Percentiles rank a stretch among this genome's conserved stretches.
These are phyloP conservation scores for Drosophila equinoxialis DNA, from an alignment of 1,140 invertebrate species.

Conservation along the genomic window DNA sequence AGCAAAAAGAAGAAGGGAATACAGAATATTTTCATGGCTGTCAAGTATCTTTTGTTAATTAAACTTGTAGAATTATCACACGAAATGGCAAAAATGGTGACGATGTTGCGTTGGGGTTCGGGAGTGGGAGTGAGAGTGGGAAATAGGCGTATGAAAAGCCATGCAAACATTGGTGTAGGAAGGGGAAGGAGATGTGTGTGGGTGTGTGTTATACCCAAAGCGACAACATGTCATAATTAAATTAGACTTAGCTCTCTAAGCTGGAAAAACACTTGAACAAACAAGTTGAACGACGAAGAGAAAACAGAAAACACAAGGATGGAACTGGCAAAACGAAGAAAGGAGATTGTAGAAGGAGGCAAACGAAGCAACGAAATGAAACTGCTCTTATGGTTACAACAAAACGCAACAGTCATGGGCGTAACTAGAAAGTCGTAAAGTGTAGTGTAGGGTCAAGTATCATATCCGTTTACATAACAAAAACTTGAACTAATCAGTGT, in stretches of 20 bases:
- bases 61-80: slow-evolving; percentile 81
- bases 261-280: slow-evolving; percentile 71
- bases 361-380: neutral
- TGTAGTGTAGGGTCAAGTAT: too few species aligned
- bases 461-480: too few species aligned
- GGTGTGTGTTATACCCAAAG: slow-evolving; percentile 30
- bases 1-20: slow-evolving; percentile 11
- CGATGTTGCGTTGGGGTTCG: neutral
- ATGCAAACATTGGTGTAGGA: too few species aligned
- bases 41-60: slow-evolving; percentile 82
- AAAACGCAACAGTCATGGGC: neutral
- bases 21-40: slow-evolving; percentile 52
- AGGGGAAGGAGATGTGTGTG: neutral
- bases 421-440: neutral
- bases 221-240: slow-evolving; percentile 79
- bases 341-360: neutral
- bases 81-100: slow-evolving; percentile 57
- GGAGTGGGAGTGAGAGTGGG: too few species aligned
- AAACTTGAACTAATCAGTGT: too few species aligned
- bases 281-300: slow-evolving; percentile 30
- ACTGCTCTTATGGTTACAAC: slow-evolving; percentile 2
- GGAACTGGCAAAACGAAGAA: neutral
- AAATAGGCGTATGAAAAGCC: too few species aligned
- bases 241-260: slow-evolving; percentile 74
- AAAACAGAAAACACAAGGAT: slow-evolving; percentile 2